A percentile compares a stretch with the other conserved stretches of the same genome.
Evolutionary conservation across 2,888 invertebrate species (phyloP).

Genomic region (Pyrochroa serraticornis): DNA sequence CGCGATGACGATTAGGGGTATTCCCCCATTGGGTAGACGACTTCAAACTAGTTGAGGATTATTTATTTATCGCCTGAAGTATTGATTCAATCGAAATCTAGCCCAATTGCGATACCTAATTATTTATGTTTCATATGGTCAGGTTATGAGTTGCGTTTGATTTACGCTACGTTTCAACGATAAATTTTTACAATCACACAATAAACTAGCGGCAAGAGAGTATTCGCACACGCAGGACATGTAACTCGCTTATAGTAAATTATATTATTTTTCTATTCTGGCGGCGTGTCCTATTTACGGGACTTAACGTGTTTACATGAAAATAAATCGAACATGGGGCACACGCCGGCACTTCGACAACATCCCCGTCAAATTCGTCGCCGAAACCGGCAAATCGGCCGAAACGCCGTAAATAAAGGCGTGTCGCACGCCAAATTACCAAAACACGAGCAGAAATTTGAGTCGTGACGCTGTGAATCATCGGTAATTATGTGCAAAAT

Average conservation of each 20-base stretch:
- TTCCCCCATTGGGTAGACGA: too few relatives aligned
- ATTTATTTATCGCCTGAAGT: too few relatives aligned
- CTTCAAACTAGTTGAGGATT: too few relatives aligned
- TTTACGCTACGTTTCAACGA: conserved; percentile 21
- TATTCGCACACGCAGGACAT: conserved; percentile 27
- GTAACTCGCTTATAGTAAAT: conserved; percentile 29
- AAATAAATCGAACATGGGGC: conserved; percentile 1
- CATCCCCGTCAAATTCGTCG: neutral
- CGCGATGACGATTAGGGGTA: too few relatives aligned
- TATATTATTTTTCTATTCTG: conserved; percentile 33
- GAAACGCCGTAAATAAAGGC: too few relatives aligned
- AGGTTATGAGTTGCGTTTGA: conserved; percentile 24
- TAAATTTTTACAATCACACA: conserved; percentile 27
- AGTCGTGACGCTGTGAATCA: conserved; percentile 18
- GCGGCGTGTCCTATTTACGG: conserved; percentile 29
- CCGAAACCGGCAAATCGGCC: too few relatives aligned
- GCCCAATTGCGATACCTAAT: conserved; percentile 23
- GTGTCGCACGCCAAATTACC: neutral
- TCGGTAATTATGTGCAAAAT: conserved; percentile 28
- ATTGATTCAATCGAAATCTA: neutral
- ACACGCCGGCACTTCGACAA: conserved; percentile 1
- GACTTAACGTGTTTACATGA: conserved; percentile 13
- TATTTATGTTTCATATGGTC: conserved; percentile 16
- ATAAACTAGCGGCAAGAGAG: conserved; percentile 25
- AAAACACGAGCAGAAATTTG: conserved; percentile 1